Conservation (phyloP, 2,113 vertebrate genomes). For the Pterophyllum scalare region DNA sequence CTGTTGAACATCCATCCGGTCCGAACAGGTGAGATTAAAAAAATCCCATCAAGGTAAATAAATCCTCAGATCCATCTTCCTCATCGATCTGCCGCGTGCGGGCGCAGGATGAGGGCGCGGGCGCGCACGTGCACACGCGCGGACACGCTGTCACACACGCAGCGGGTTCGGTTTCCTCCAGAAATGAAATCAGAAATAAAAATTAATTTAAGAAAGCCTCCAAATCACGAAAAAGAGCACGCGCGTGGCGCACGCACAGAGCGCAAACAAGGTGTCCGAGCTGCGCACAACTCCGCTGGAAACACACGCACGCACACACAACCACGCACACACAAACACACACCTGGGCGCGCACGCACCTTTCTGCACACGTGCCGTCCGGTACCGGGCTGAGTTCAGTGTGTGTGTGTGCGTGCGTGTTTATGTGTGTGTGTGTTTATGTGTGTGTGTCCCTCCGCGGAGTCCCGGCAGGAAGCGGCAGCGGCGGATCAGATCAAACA, state of each 20-base stretch:
- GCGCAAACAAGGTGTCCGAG: neutral
- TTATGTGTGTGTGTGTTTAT: neutral
- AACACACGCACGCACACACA: neutral
- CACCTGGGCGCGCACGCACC: slow-evolving; percentile 19
- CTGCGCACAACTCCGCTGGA: neutral
- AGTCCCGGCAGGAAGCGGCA: slow-evolving; percentile 16
- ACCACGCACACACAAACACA: neutral
- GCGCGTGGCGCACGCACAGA: neutral
- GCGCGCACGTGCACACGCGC: slow-evolving; percentile 7
- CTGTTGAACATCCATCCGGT: neutral
- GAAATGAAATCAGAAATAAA: neutral
- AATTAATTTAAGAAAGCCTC: neutral
- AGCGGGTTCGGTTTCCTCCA: neutral
- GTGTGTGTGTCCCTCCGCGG: neutral
- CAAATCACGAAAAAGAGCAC: neutral
- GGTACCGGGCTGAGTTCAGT: slow-evolving; percentile 23
- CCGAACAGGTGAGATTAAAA: neutral
- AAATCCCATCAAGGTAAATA: neutral
- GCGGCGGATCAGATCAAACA: slow-evolving; percentile 5
- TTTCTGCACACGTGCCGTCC: neutral
- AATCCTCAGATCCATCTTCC: slow-evolving; percentile 27
- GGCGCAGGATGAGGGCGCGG: neutral
- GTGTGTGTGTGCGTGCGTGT: neutral
- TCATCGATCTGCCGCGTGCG: slow-evolving; percentile 34
- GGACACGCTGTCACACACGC: neutral